Evolutionary conservation across 2,113 vertebrate species (phyloP).

Genomic region (Prochilodus magdalenae): DNA sequence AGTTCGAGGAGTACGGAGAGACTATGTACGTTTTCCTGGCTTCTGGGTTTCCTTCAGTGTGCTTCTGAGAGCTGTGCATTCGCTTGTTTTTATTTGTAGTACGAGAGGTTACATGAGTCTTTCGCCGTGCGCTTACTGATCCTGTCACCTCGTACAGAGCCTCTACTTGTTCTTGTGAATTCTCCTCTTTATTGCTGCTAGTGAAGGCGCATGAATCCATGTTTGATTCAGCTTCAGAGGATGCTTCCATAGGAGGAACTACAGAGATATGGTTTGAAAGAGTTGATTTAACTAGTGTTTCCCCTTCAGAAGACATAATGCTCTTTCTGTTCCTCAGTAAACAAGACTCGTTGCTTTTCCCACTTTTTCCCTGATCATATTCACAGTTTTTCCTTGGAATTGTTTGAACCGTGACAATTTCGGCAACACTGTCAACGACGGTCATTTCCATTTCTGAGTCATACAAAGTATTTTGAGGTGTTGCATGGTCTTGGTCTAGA

Average conservation of each 20-base stretch:
- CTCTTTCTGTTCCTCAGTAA: background rate
- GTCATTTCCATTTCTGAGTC: conserved; percentile 75
- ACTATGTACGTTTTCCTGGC: background rate
- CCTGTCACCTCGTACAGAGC: background rate
- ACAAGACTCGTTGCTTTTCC: background rate
- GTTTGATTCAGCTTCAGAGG: background rate
- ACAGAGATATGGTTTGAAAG: background rate
- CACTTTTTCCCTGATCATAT: conserved; percentile 37
- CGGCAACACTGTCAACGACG: conserved; percentile 33
- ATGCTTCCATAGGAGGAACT: background rate
- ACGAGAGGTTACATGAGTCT: conserved; percentile 49
- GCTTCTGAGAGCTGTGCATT: conserved; percentile 39
- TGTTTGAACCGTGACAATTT: conserved; percentile 69
- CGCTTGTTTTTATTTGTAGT: conserved; percentile 58
- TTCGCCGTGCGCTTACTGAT: background rate
- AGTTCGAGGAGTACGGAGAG: conserved; percentile 9
- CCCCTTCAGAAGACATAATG: background rate
- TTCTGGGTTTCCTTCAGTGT: background rate
- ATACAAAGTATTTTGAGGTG: conserved; percentile 60
- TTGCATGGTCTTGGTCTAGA: conserved; percentile 2
- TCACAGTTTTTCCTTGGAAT: conserved; percentile 50
- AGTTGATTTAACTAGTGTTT: background rate
- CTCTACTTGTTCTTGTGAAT: background rate
- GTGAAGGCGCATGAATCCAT: background rate
- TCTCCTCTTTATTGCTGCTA: background rate